Base-by-base conservation (phyloP, 1,140 invertebrate genomes). In the Zaprionus ornatus region DNA sequence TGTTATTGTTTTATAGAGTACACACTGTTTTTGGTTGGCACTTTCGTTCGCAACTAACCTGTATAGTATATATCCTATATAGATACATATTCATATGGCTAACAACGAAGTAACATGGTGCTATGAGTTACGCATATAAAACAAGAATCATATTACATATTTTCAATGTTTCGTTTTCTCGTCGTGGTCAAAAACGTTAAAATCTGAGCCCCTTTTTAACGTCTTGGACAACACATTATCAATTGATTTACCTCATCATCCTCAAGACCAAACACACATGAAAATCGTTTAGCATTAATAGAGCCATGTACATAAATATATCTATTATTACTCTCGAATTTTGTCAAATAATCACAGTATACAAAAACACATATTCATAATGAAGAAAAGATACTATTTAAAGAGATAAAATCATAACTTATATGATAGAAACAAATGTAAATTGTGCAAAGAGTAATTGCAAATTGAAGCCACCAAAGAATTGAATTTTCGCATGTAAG, bases 401-500 rank as follows among this genome's bases (percentile, higher is more conserved):
- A 23, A 29, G 42, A 55, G 7, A 40, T 17, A 57, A 62, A 52
- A 66, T 79, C 9, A 65, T 69, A 37, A 62, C 55, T 37, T 32
- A 42, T 65, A 79, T 67, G 59, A 66, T 48, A 65, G 42, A 69
- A 75, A 35, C 52, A 66, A 74, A 73, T 91, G 86, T 90, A 90
- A 90, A 90, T 91, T 86, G 63, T 78, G 86, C 80, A 83, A 90
- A 37, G 68, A 35, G 56, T 78, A 80, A 78, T 90, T 88, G 90
- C 88, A 88, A 91, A 90, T 80, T 83, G 77, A 91, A 91, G 90
- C 88, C 88, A 91, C 88, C 88, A 91, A 91, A 69, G 88, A 91
- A 91, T 91, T 91, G 88, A 91, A 91, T 88, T 91, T 80, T 91
- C 59, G 90, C 79, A 90, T 90, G 81, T 90, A 90, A 90, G 85